Evolutionary conservation across 64 coral and sea anemone species (phyloP).

Genomic region (Montipora foliosa): DNA sequence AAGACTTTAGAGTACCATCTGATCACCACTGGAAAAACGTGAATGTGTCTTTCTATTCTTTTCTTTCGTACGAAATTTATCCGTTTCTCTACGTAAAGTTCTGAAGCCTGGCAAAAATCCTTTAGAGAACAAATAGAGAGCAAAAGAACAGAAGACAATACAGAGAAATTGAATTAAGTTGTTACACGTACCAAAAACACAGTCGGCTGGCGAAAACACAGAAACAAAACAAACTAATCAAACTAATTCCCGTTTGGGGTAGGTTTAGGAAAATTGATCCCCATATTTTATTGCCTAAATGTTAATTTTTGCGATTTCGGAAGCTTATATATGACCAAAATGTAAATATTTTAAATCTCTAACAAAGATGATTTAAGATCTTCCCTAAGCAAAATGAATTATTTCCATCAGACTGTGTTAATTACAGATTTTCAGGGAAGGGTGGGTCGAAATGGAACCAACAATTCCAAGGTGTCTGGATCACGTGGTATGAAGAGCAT

Average conservation of each 20-base stretch:
- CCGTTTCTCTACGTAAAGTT: not conserved
- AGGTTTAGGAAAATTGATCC: not conserved
- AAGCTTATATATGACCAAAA: not conserved
- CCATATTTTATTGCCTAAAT: not conserved
- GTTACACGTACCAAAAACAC: not conserved
- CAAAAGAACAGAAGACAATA: not conserved
- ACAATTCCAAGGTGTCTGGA: too few species aligned
- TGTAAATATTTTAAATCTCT: not conserved
- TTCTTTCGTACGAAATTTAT: not conserved
- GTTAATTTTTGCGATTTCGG: not conserved
- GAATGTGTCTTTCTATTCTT: too few species aligned
- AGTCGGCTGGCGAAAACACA: not conserved
- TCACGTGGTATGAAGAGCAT: not conserved
- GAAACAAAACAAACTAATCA: constrained; percentile 43
- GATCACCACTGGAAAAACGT: not conserved
- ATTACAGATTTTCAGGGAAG: not conserved
- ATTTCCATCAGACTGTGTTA: not conserved
- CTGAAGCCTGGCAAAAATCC: not conserved
- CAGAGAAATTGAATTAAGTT: not conserved
- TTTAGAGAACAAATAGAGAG: not conserved
- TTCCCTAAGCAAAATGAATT: not conserved
- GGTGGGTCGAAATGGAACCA: not conserved
- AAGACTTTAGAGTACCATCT: not conserved
- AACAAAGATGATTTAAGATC: not conserved
- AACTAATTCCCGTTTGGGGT: not conserved